A percentile compares a stretch with the other conserved stretches of the same genome.
Evolutionary conservation across 2,888 invertebrate genomes (phyloP).

Genomic region (Congeria kusceri): DNA sequence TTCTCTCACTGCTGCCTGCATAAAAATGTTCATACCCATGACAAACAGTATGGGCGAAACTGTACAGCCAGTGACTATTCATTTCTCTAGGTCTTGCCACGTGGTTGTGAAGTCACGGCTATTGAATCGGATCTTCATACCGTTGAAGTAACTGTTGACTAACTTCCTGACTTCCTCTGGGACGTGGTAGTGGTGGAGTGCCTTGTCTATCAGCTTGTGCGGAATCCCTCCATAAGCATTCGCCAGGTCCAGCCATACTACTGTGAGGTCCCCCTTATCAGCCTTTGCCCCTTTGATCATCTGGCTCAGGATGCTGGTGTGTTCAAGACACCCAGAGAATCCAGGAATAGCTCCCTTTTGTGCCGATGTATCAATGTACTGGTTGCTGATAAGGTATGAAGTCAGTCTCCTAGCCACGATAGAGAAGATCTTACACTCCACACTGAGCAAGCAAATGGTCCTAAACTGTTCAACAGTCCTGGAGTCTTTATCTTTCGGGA

Average conservation of each 20-base stretch:
- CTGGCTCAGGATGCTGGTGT: conserved; percentile 25
- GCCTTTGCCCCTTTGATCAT: conserved; percentile 20
- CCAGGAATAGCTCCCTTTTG: no score
- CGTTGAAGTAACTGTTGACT: conserved; percentile 21
- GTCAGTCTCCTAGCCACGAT: no score
- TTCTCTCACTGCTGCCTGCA: conserved; percentile 20
- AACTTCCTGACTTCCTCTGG: conserved; percentile 12
- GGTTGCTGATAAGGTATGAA: no score
- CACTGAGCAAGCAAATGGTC: no score
- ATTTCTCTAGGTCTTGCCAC: conserved; percentile 32
- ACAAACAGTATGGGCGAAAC: conserved; percentile 35
- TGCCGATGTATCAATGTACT: no score
- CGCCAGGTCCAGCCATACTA: conserved; percentile 28
- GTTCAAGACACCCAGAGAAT: no score
- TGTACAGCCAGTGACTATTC: conserved; percentile 46
- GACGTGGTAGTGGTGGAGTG: conserved; percentile 22
- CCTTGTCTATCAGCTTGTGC: conserved; percentile 19
- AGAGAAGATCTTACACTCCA: no score
- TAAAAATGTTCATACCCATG: conserved; percentile 35
- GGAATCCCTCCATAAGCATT: conserved; percentile 30
- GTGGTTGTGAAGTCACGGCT: conserved; percentile 6
- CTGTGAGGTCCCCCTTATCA: conserved; percentile 4
- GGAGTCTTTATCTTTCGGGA: no score
- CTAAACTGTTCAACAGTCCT: no score
- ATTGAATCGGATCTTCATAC: conserved; percentile 16